Percentiles rank a stretch among this genome's conserved stretches.
phyloP scores from a whole-genome alignment of 2,888 invertebrate genomes.

The Mayetiola destructor region DNA sequence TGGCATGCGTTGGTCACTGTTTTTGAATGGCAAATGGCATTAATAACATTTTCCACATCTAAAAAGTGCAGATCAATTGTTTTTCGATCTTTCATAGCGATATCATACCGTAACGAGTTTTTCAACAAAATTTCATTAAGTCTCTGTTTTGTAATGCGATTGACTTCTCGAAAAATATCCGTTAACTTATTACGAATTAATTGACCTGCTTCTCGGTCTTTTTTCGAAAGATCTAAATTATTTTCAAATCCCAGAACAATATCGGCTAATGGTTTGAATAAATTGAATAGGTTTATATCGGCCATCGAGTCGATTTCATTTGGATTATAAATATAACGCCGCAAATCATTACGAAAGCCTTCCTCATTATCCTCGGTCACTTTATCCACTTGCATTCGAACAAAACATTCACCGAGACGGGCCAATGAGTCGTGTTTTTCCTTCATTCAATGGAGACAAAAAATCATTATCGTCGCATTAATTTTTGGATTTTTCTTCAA shows the following conservation, averaged over 20 bases:
- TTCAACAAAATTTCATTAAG: background rate
- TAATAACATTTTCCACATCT: slow-evolving; percentile 6
- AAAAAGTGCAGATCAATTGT: background rate
- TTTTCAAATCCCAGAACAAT: background rate
- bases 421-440: background rate
- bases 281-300: background rate
- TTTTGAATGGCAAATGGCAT: slow-evolving; percentile 1
- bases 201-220: background rate
- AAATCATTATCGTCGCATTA: background rate
- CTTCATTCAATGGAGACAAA: too few species aligned
- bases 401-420: background rate
- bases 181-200: background rate
- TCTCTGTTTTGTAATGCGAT: background rate
- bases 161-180: background rate
- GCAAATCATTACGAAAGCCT: background rate
- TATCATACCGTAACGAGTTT: background rate
- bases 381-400: background rate
- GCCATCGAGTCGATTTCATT: slow-evolving; percentile 1
- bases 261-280: slow-evolving; percentile 9
- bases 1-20: background rate
- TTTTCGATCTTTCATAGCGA: background rate
- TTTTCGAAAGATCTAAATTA: background rate
- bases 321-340: background rate
- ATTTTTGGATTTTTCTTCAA: slow-evolving; percentile 15
- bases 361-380: background rate